Percentiles rank a stretch among this genome's conserved stretches.
Conservation (phyloP, 2,888 invertebrate species). For the Rhamphomyia laevipes region DNA sequence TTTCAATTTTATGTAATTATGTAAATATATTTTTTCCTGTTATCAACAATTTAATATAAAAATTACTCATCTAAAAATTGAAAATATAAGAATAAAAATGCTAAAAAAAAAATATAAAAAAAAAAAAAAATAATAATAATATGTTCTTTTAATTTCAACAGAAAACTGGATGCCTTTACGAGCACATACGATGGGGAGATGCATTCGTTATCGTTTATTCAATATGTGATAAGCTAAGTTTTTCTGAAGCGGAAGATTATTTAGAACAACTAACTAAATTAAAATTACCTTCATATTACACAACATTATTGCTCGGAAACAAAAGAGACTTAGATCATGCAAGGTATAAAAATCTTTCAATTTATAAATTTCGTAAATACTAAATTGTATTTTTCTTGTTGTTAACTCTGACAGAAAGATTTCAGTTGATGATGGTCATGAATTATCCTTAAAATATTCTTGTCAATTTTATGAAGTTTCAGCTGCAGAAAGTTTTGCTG, state of each 20-base stretch:
- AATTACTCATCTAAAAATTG: background rate
- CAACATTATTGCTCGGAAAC: conserved; percentile 66
- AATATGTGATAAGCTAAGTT: conserved; percentile 63
- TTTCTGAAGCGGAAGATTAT: conserved; percentile 60
- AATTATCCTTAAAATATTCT: conserved; percentile 61
- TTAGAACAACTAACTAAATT: conserved; percentile 58
- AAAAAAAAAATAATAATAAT: background rate
- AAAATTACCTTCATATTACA: conserved; percentile 62
- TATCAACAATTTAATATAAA: no score
- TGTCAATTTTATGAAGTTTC: conserved; percentile 79
- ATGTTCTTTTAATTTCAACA: conserved; percentile 1
- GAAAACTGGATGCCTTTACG: conserved; percentile 63
- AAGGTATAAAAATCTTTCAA: conserved; percentile 40
- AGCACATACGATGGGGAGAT: conserved; percentile 71
- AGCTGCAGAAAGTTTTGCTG: conserved; percentile 70
- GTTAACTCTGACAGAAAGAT: conserved; percentile 46
- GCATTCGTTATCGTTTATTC: conserved; percentile 74
- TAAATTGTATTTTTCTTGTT: conserved; percentile 12
- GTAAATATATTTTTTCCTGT: no score
- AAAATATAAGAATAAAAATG: background rate
- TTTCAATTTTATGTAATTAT: no score
- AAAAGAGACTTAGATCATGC: conserved; percentile 71
- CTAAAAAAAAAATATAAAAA: background rate
- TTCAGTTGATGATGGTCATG: conserved; percentile 69
- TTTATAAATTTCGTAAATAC: background rate